Conservation (phyloP, 2,888 invertebrate species). For the Coremacera marginata region DNA sequence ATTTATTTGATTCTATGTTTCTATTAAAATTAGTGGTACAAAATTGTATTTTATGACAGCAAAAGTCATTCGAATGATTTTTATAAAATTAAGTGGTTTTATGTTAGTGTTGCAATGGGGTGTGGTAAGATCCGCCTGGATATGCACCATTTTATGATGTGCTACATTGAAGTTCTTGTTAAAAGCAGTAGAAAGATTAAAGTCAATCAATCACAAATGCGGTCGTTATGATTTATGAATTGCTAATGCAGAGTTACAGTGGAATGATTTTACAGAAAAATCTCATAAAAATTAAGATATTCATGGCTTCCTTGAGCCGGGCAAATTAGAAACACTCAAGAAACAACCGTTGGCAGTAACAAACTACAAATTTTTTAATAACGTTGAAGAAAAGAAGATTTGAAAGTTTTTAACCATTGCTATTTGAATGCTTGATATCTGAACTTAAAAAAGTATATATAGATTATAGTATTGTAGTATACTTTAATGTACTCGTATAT, state of each 20-base stretch:
- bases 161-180: not conserved
- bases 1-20: conserved; percentile 48
- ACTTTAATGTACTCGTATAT: no score
- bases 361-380: no score
- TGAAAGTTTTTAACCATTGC: no score
- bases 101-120: not conserved
- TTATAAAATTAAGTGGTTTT: not conserved
- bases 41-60: conserved; percentile 61
- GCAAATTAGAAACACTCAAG: no score
- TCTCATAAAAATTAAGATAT: no score
- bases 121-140: not conserved
- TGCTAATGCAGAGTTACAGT: not conserved
- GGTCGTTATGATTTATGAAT: conserved; percentile 14
- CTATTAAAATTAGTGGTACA: conserved; percentile 51
- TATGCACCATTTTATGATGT: not conserved
- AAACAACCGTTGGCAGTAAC: no score
- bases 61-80: not conserved
- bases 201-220: conserved; percentile 41
- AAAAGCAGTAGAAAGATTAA: conserved; percentile 25
- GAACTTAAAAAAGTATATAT: no score
- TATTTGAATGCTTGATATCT: no score
- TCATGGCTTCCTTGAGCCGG: no score
- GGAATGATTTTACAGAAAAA: not conserved
- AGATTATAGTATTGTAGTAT: no score
- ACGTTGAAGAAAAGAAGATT: no score